Evolutionary conservation across 1,140 invertebrate genomes (phyloP).

Genomic region (Lasioglossum albipes): DNA sequence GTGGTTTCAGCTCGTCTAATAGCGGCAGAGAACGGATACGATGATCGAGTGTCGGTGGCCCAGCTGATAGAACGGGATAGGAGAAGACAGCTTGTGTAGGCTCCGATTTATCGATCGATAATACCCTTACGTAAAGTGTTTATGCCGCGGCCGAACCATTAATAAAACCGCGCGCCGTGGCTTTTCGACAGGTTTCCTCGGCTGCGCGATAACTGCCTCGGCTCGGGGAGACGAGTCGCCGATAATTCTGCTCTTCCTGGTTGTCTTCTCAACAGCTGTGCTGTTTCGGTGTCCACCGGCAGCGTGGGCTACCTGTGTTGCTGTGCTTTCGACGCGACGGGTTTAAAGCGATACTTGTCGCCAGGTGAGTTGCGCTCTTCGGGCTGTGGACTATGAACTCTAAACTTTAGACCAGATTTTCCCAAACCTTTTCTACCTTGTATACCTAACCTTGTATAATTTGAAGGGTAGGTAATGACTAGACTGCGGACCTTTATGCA

Average conservation of each 20-base stretch:
- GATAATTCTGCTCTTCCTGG: background rate
- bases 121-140: slow-evolving; percentile 76
- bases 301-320: too few relatives aligned
- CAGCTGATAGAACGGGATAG: slow-evolving; percentile 57
- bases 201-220: slow-evolving; percentile 53
- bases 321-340: too few relatives aligned
- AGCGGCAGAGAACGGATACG: background rate
- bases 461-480: too few relatives aligned
- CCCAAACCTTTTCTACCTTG: too few relatives aligned
- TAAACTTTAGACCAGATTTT: too few relatives aligned
- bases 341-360: too few relatives aligned
- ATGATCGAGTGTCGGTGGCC: slow-evolving; percentile 71
- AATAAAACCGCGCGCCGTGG: slow-evolving; percentile 68
- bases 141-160: slow-evolving; percentile 67
- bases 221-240: slow-evolving; percentile 19
- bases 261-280: background rate
- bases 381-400: too few relatives aligned
- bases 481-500: too few relatives aligned
- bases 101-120: slow-evolving; percentile 75
- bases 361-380: background rate
- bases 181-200: slow-evolving; percentile 60
- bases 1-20: background rate
- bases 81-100: slow-evolving; percentile 60
- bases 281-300: background rate
- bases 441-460: too few relatives aligned